Conservation (phyloP, 1,140 invertebrate species). For the Globodera ellingtonae region DNA sequence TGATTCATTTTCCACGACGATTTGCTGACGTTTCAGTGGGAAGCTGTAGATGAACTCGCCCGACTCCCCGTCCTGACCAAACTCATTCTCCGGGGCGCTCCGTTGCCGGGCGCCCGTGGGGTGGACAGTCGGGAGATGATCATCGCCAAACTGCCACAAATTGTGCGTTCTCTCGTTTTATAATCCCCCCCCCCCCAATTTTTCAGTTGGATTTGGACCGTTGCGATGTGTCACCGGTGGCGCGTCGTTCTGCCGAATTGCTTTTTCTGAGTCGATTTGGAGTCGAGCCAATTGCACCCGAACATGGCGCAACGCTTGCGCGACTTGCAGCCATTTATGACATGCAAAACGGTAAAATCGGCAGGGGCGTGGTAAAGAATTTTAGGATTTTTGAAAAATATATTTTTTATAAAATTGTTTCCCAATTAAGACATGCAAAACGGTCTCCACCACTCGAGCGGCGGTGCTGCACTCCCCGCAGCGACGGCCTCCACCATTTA, state of each 20-base stretch:
- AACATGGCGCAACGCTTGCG: slow-evolving; percentile 17
- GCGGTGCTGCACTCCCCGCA: neutral
- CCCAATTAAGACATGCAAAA: neutral
- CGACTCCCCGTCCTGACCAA: slow-evolving; percentile 43
- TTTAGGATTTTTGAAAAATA: too few species aligned
- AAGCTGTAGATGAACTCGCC: slow-evolving; percentile 44
- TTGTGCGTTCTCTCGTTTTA: slow-evolving; percentile 9
- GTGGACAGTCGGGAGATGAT: slow-evolving; percentile 46
- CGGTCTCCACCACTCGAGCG: neutral
- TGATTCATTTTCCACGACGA: neutral
- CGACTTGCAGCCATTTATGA: slow-evolving; percentile 29
- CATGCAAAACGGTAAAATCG: neutral
- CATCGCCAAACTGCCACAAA: slow-evolving; percentile 43
- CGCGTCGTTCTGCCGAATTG: slow-evolving; percentile 34
- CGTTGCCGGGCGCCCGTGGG: slow-evolving; percentile 43
- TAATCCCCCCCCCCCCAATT: neutral
- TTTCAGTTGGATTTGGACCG: slow-evolving; percentile 39
- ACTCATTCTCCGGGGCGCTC: slow-evolving; percentile 26
- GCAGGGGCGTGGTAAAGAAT: too few species aligned
- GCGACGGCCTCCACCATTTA: slow-evolving; percentile 21
- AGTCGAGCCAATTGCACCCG: slow-evolving; percentile 1
- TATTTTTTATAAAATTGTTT: too few species aligned
- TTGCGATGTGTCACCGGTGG: slow-evolving; percentile 39
- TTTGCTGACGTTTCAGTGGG: slow-evolving; percentile 36
- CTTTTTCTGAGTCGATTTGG: slow-evolving; percentile 39